phyloP scores from a whole-genome alignment of 2,888 invertebrate genomes.

The Eretmocerus hayati region DNA sequence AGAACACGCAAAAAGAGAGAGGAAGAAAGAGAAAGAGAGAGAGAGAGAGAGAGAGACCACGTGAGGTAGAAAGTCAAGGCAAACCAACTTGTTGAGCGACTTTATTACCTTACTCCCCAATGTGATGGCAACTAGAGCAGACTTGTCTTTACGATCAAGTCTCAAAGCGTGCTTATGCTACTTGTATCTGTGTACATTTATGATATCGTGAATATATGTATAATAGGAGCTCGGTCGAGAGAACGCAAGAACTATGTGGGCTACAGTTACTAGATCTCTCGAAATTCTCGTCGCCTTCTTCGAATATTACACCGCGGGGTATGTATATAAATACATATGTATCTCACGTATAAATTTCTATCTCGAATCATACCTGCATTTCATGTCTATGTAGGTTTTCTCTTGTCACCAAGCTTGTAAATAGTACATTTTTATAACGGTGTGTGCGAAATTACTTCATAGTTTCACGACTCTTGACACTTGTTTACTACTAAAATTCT shows the following conservation, averaged over 20 bases:
- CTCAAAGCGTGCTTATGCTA: background rate
- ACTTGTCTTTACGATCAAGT: no score
- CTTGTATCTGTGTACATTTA: background rate
- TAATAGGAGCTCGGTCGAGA: slow-evolving; percentile 20
- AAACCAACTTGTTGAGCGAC: slow-evolving; percentile 14
- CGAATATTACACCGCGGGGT: slow-evolving; percentile 75
- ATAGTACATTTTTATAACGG: no score
- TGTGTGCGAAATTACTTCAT: background rate
- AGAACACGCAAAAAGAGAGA: background rate
- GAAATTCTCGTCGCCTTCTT: slow-evolving; percentile 77
- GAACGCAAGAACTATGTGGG: slow-evolving; percentile 58
- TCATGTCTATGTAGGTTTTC: background rate
- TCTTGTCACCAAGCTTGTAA: no score
- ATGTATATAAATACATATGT: no score
- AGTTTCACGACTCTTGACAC: no score
- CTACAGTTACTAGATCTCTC: slow-evolving; percentile 71
- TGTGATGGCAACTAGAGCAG: background rate
- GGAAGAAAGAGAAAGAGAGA: background rate
- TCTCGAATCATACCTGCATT: no score
- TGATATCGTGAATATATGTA: slow-evolving; percentile 3
- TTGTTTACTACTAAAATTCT: no score
- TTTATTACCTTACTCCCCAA: slow-evolving; percentile 6
- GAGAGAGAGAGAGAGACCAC: background rate
- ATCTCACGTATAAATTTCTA: no score
- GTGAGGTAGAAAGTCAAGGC: background rate